Evolutionary conservation across 2,888 invertebrate genomes (phyloP).

Genomic region (Neria commutata): DNA sequence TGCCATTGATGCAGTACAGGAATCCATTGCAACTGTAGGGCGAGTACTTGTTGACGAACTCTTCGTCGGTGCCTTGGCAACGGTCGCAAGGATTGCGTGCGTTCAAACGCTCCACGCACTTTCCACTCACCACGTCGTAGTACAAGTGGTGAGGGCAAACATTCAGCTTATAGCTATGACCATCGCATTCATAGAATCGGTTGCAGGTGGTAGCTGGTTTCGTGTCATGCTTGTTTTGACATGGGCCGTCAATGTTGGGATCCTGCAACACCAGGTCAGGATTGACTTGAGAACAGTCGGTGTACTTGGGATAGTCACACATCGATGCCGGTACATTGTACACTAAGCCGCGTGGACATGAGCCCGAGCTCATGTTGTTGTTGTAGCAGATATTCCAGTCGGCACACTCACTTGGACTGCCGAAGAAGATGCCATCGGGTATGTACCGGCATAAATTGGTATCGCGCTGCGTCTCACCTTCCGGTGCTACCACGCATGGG

Average conservation of each 20-base stretch:
- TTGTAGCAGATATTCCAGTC: conserved; percentile 38
- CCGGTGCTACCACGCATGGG: too few species aligned
- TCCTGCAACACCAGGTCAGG: too few species aligned
- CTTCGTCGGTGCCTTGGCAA: conserved; percentile 32
- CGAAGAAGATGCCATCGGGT: conserved; percentile 35
- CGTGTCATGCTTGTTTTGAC: conserved; percentile 10
- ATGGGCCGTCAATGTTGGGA: conserved; percentile 16
- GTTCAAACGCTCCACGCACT: conserved; percentile 35
- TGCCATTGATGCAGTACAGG: conserved; percentile 36
- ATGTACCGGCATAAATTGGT: conserved; percentile 38
- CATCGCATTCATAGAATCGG: conserved; percentile 38
- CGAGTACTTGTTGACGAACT: conserved; percentile 42
- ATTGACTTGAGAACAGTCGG: conserved; percentile 40
- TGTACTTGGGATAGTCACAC: conserved; percentile 36
- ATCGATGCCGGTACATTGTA: conserved; percentile 31
- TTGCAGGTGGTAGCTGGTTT: conserved; percentile 32
- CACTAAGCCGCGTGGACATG: conserved; percentile 24
- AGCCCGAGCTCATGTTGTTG: conserved; percentile 25
- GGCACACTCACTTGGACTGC: conserved; percentile 34
- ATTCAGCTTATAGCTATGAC: conserved; percentile 24
- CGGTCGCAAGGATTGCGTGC: conserved; percentile 46
- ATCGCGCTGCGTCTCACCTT: background rate
- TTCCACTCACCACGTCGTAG: conserved; percentile 31
- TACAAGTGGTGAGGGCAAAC: conserved; percentile 31
- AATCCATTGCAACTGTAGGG: conserved; percentile 36